Conservation (phyloP, 37 sponge, comb jelly and placozoan species). For the Crambe crambe region DNA sequence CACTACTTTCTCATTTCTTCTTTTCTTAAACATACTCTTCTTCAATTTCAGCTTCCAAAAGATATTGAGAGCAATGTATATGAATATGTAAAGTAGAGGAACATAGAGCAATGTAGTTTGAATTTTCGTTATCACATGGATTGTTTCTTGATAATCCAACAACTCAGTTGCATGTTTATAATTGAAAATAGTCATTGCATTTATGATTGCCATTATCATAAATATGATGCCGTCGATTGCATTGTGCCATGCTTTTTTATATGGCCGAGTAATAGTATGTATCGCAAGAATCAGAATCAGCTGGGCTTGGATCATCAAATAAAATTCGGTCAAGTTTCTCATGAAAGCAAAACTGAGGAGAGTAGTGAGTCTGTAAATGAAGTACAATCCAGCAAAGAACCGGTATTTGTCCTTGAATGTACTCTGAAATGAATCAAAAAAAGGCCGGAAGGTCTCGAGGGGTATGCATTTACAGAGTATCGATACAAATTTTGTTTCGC, state of each 20-base stretch:
- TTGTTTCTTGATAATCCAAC: not conserved
- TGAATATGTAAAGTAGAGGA: not conserved
- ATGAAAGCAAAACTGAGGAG: not conserved
- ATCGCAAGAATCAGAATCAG: not conserved
- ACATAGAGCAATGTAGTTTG: not conserved
- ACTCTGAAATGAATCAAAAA: conserved; percentile 11
- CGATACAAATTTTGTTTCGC: not conserved
- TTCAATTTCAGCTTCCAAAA: not conserved
- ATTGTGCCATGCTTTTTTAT: not conserved
- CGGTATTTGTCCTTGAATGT: conserved; percentile 8
- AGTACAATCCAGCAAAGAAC: conserved; percentile 16
- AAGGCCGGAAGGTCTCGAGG: not conserved
- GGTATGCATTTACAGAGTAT: not conserved
- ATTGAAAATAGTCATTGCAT: conserved; percentile 3
- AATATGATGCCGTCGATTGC: not conserved
- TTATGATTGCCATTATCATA: not conserved
- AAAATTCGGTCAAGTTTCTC: not conserved
- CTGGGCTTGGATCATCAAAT: not conserved
- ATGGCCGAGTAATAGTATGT: not conserved
- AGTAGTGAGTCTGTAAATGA: not conserved
- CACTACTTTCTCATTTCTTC: too few species aligned
- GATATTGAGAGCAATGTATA: not conserved
- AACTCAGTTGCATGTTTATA: not conserved
- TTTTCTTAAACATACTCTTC: not conserved
- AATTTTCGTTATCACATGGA: too few species aligned